These are phyloP conservation scores for Tachyglossus aculeatus DNA, from an alignment of 2,797 vertebrate species.

Conservation along the genomic window DNA sequence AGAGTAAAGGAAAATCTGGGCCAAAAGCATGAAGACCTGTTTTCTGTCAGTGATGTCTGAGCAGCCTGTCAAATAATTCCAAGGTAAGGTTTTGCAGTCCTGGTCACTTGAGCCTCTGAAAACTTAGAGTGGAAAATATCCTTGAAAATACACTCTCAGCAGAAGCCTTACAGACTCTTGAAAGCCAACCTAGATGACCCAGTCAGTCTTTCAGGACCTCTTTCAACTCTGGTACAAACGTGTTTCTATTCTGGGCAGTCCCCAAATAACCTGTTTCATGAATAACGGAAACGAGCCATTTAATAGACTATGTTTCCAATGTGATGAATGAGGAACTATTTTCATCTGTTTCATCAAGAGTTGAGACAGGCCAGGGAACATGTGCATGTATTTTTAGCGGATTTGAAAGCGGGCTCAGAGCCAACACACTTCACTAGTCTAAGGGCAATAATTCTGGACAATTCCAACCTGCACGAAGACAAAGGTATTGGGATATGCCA, in stretches of 20 bases:
- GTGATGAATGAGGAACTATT: conserved; percentile 63
- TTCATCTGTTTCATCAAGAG: conserved; percentile 61
- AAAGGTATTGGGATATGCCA: too few relatives aligned
- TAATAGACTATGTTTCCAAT: conserved; percentile 58
- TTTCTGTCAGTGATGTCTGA: conserved; percentile 11
- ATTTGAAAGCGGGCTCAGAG: conserved; percentile 22
- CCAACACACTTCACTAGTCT: conserved; percentile 36
- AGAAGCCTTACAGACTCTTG: not conserved
- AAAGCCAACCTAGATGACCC: not conserved
- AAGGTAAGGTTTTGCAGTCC: conserved; percentile 12
- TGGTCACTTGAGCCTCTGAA: conserved; percentile 7
- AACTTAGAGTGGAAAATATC: conserved; percentile 13
- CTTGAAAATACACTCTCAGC: not conserved
- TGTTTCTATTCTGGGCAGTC: conserved; percentile 47
- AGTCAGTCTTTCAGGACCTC: conserved; percentile 16
- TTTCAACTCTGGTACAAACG: conserved; percentile 30
- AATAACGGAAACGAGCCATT: conserved; percentile 59
- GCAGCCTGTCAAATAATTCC: not conserved
- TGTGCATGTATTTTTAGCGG: conserved; percentile 54
- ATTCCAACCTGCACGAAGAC: too few relatives aligned
- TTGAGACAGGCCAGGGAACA: conserved; percentile 47
- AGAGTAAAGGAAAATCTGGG: conserved; percentile 12
- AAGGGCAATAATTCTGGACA: not conserved
- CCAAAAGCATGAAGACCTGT: conserved; percentile 13
- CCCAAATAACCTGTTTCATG: conserved; percentile 49